Evolutionary conservation across 1,140 invertebrate species (phyloP), one percentile per base, ranked within the genome.

Genomic region (Berghia stephanieae): DNA sequence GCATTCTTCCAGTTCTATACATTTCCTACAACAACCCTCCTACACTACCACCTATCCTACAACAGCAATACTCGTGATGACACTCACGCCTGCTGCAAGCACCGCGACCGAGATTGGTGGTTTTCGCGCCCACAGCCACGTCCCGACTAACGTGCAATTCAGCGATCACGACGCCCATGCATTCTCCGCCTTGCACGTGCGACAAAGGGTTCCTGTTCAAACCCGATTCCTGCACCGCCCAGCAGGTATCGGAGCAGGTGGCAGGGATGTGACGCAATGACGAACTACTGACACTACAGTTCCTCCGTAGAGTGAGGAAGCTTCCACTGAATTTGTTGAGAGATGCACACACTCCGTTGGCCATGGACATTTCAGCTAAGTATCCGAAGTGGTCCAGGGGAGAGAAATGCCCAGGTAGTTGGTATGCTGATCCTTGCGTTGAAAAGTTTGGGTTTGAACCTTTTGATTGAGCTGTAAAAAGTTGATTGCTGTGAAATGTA

Each of bases 351-450:
- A 78, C 13, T 5, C 67, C 76, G 76, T 78, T 78, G 42, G 76
- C 76, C 76, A 78, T 78, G 42, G 76, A 68, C 68, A 78, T 49
- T 55, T 78, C 76, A 16, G 76, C 76, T 2, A 78, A 52, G 76
- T 78, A 57, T 4, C 69, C 76, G 52, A 78, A 71, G 66, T 71
- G 76, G 43, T 72, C 49, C 36, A 78, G n/a, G 13, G 57, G 57
- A 8, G 57, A 24, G 27, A 63, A 63, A 27, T 10, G n/a, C n/a
- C n/a, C n/a, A n/a, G n/a, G n/a, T n/a, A n/a, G n/a, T n/a, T n/a
- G n/a, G n/a, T n/a, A n/a, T n/a, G n/a, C n/a, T n/a, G n/a, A n/a
- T n/a, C n/a, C n/a, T n/a, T n/a, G n/a, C n/a, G n/a, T n/a, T n/a
- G n/a, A n/a, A n/a, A n/a, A n/a, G n/a, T n/a, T n/a, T n/a, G n/a